Base-by-base conservation (phyloP, 1,140 invertebrate species). In the Oedothorax gibbosus region DNA sequence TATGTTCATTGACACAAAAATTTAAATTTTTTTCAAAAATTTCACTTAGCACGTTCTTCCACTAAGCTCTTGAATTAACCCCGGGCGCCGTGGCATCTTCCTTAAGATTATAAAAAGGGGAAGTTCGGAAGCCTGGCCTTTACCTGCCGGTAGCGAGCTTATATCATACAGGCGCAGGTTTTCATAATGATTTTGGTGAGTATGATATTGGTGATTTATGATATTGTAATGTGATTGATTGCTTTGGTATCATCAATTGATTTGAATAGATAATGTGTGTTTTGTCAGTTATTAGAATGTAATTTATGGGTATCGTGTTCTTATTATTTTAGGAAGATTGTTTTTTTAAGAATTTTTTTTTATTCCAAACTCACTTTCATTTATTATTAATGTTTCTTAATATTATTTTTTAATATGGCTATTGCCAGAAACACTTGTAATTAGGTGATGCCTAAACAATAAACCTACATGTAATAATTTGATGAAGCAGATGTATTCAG, bases 41-140 rank as follows among this genome's bases (percentile, higher is more conserved):
- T n/a, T 35, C 35, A 35, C 35, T 35, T 35, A 35, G 35, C 35
- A 35, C 35, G 1, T 35, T 35, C 35, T 35, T 35, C 35, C 1
- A 35, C 35, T 35, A 35, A 35, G 35, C 35, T 35, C 35, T 35
- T 79, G 56, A 79, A 79, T 79, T 79, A 56, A 66, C 76, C 76
- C 50, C 60, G 49, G 64, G 76, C 76, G 3, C 60, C 53, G 57
- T 2, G 2, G 56, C 7, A 79, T 79, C 57, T 79, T 79, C 76
- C 64, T 79, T 66, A 79, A 79, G 60, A 50, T 79, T 79, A 79
- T 79, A 79, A 79, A 77, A 79, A 79, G 57, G 35, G 57, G 21
- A 66, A 18, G 64, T 9, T 9, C 10, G n/a, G 14, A 21, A 18
- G 11, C 10, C 68, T 21, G 14, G 35, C 54, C 76, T 21, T 20